These are phyloP conservation scores for Oligia strigilis DNA, from an alignment of 2,888 invertebrate genomes.

Conservation along the genomic window DNA sequence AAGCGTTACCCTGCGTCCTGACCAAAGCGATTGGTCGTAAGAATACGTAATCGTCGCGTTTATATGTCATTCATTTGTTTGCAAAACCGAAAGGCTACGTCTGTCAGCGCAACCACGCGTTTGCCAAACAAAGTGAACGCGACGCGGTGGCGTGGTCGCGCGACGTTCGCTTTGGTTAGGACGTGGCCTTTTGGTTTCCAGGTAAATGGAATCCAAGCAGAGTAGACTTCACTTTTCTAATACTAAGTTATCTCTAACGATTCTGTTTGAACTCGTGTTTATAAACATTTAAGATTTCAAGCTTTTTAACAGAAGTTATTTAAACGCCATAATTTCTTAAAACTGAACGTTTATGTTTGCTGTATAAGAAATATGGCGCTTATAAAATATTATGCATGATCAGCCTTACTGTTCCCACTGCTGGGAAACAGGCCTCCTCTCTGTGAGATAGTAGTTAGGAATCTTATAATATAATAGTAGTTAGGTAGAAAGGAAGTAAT, in stretches of 20 bases:
- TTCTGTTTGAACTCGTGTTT: background rate
- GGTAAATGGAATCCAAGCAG: no score
- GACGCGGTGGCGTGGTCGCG: background rate
- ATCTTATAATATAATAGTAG: no score
- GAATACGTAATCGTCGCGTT: background rate
- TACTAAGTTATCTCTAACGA: background rate
- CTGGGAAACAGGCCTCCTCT: no score
- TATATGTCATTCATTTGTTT: background rate
- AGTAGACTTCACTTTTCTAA: no score
- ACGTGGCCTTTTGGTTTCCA: background rate
- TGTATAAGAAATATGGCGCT: background rate
- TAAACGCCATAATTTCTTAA: background rate
- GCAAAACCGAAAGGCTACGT: background rate
- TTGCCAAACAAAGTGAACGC: background rate
- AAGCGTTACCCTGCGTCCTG: background rate
- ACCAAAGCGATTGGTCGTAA: background rate
- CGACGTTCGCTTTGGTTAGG: background rate
- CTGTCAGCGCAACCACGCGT: background rate
- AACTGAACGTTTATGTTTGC: background rate
- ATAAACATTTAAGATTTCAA: background rate
- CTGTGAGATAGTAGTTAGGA: no score
- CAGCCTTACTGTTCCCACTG: no score
- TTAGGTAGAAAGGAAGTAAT: no score
- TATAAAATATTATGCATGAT: background rate
- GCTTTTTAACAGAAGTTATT: background rate